Conservation (phyloP, 2,797 vertebrate genomes). For the Buphagus erythrorhynchus region DNA sequence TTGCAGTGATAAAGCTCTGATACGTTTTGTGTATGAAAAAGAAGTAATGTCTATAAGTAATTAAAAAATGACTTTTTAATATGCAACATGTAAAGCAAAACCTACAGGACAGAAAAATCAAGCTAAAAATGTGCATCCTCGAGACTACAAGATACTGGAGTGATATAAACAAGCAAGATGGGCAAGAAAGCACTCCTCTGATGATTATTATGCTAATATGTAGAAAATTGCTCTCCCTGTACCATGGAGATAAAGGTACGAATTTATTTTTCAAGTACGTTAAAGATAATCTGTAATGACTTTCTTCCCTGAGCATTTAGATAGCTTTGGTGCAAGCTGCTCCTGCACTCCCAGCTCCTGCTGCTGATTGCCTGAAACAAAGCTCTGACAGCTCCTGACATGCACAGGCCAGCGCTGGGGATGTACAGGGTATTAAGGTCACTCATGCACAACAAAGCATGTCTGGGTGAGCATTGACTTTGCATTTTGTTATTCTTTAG, state of each 20-base stretch:
- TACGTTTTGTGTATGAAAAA: neutral
- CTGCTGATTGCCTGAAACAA: neutral
- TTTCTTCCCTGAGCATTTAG: neutral
- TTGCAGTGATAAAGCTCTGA: neutral
- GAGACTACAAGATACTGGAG: neutral
- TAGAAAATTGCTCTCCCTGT: neutral
- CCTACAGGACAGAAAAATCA: neutral
- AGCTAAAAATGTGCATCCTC: neutral
- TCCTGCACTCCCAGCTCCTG: neutral
- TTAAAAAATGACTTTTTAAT: neutral
- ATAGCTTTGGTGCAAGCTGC: neutral
- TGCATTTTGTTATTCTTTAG: neutral
- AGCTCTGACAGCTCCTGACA: neutral
- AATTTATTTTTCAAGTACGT: neutral
- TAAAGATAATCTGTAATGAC: constrained; percentile 3
- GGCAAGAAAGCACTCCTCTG: neutral
- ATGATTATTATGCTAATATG: neutral
- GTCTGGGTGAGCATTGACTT: neutral
- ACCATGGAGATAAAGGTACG: neutral
- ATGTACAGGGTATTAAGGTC: constrained; percentile 35
- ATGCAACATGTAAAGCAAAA: neutral
- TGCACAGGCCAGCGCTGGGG: neutral
- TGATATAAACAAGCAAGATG: neutral
- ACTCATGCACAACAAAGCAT: neutral
- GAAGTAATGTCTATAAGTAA: neutral